These are phyloP conservation scores for Carlito syrichta DNA, from an alignment of 2,113 vertebrate genomes.

Conservation along the genomic window DNA sequence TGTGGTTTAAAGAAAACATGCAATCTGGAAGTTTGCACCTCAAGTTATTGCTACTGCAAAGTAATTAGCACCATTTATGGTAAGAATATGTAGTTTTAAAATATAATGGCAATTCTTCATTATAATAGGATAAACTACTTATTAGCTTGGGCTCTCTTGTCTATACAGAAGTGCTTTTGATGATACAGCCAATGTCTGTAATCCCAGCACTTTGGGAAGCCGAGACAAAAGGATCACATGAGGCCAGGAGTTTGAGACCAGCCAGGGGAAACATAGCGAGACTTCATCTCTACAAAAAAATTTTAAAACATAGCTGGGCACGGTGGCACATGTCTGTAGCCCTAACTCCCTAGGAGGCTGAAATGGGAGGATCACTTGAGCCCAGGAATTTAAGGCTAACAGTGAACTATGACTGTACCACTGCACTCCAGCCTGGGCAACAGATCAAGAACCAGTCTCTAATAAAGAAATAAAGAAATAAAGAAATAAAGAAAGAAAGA, in stretches of 20 bases:
- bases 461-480: background rate
- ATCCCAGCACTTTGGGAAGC: background rate
- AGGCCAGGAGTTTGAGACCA: background rate
- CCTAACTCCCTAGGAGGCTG: background rate
- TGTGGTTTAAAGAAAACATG: conserved; percentile 51
- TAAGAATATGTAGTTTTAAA: conserved; percentile 9
- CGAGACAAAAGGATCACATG: background rate
- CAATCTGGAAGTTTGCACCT: conserved; percentile 46
- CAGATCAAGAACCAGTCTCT: background rate
- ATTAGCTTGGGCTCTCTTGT: conserved; percentile 14
- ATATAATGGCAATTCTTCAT: conserved; percentile 37
- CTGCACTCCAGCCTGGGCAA: background rate
- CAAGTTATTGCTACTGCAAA: conserved; percentile 52
- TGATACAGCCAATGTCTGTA: background rate
- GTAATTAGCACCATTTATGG: conserved; percentile 40
- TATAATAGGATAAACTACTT: conserved; percentile 14
- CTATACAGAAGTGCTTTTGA: conserved; percentile 32
- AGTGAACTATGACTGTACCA: background rate
- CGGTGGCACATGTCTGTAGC: background rate
- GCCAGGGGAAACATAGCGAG: background rate
- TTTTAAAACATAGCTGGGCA: background rate
- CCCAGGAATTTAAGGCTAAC: background rate
- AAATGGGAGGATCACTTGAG: background rate
- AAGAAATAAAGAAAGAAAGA: background rate
- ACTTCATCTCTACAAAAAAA: background rate